phyloP scores from a whole-genome alignment of 2,797 vertebrate genomes.

The Sphaeramia orbicularis region DNA sequence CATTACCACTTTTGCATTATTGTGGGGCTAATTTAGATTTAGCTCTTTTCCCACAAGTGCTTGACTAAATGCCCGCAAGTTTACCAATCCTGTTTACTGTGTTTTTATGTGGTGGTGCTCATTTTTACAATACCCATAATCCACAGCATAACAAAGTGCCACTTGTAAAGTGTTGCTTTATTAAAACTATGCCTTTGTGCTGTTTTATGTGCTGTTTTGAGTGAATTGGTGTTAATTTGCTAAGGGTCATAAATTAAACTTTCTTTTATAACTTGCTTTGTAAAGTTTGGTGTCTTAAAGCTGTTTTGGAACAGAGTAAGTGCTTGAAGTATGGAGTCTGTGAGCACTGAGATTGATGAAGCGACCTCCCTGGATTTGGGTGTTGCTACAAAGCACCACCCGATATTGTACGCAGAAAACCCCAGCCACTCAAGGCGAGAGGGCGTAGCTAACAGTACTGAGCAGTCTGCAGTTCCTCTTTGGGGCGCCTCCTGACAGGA shows the following conservation, averaged over 20 bases:
- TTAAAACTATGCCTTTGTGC: constrained; percentile 60
- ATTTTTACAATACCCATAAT: constrained; percentile 75
- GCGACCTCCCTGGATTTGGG: constrained; percentile 72
- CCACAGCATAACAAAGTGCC: constrained; percentile 60
- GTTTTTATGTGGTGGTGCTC: constrained; percentile 66
- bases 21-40: constrained; percentile 44
- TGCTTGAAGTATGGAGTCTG: constrained; percentile 29
- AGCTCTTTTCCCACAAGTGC: constrained; percentile 52
- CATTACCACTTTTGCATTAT: constrained; percentile 36
- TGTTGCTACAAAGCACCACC: constrained; percentile 66
- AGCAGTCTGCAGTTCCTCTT: constrained; percentile 84
- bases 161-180: constrained; percentile 66
- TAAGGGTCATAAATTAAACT: constrained; percentile 59
- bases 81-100: constrained; percentile 59
- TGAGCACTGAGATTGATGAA: constrained; percentile 56
- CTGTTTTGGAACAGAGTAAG: constrained; percentile 34
- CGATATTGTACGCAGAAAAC: constrained; percentile 61
- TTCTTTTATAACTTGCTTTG: constrained; percentile 54
- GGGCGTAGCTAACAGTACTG: constrained; percentile 75
- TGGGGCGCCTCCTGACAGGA: constrained; percentile 84
- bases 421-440: constrained; percentile 61
- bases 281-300: constrained; percentile 43
- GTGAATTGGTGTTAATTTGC: constrained; percentile 71
- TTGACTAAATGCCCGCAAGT: constrained; percentile 52
- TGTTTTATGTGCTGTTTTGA: constrained; percentile 61